phyloP scores from a whole-genome alignment of 2,888 invertebrate species.

The Hyposoter dolosus region DNA sequence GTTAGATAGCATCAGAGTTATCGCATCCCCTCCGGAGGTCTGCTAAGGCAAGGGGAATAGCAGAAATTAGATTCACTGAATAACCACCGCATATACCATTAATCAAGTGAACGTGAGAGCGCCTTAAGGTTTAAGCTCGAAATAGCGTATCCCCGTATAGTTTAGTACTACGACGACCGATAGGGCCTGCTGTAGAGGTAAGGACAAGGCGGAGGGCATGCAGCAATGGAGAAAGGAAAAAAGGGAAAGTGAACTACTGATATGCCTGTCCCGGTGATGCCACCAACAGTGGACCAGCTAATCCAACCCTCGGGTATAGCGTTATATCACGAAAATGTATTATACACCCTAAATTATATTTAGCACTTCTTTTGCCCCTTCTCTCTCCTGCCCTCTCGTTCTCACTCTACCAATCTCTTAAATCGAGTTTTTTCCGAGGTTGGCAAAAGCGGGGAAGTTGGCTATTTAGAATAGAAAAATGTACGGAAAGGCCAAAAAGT shows the following conservation, averaged over 20 bases:
- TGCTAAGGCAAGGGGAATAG: constrained; percentile 52
- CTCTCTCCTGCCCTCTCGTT: not conserved
- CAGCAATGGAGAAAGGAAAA: not conserved
- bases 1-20: constrained; percentile 41
- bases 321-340: constrained; percentile 67
- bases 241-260: constrained; percentile 11
- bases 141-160: constrained; percentile 29
- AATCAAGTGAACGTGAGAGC: constrained; percentile 64
- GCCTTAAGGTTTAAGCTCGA: constrained; percentile 65
- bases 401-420: constrained; percentile 33
- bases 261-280: constrained; percentile 39
- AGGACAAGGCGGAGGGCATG: not conserved
- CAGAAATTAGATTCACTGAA: constrained; percentile 68
- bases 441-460: constrained; percentile 16
- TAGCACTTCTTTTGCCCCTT: constrained; percentile 41
- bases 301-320: constrained; percentile 62
- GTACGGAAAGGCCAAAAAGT: constrained; percentile 10
- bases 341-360: constrained; percentile 62
- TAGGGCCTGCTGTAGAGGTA: not conserved
- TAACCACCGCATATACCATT: constrained; percentile 63
- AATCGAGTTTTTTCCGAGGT: constrained; percentile 1
- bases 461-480: constrained; percentile 43
- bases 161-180: constrained; percentile 6
- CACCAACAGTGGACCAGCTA: constrained; percentile 49
- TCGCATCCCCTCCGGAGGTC: constrained; percentile 34